Evolutionary conservation across 2,888 invertebrate genomes (phyloP).

Genomic region (Synanthedon formicaeformis): DNA sequence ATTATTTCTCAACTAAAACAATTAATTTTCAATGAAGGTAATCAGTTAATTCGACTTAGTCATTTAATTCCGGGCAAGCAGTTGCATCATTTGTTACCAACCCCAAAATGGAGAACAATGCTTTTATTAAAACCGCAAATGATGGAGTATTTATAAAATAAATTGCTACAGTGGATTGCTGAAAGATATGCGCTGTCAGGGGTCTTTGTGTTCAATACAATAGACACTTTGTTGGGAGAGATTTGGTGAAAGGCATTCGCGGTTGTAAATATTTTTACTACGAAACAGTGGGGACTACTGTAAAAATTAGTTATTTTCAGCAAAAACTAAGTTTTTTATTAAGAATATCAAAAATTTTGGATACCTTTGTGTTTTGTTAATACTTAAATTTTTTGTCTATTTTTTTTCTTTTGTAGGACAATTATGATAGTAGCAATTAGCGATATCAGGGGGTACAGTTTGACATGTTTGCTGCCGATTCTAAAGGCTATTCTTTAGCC

Average conservation of each 20-base stretch:
- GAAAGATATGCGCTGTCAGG: slow-evolving; percentile 31
- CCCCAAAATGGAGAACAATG: slow-evolving; percentile 13
- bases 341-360: too few species aligned
- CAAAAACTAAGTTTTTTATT: too few species aligned
- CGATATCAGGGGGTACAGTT: too few species aligned
- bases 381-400: too few species aligned
- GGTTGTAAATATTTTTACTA: slow-evolving; percentile 27
- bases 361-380: too few species aligned
- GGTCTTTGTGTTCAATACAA: slow-evolving; percentile 40
- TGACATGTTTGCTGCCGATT: too few species aligned
- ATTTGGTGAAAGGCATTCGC: slow-evolving; percentile 25
- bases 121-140: slow-evolving; percentile 26
- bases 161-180: slow-evolving; percentile 26
- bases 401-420: too few species aligned
- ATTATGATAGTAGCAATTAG: too few species aligned
- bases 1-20: not conserved
- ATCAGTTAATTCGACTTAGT: slow-evolving; percentile 11
- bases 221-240: slow-evolving; percentile 29
- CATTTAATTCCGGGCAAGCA: slow-evolving; percentile 12
- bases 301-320: too few species aligned
- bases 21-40: slow-evolving; percentile 4
- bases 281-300: not conserved
- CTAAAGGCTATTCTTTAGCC: too few species aligned
- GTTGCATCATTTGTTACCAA: slow-evolving; percentile 21
- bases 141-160: slow-evolving; percentile 31